Conservation (phyloP, 64 coral and sea anemone species). For the Acropora yongei region DNA sequence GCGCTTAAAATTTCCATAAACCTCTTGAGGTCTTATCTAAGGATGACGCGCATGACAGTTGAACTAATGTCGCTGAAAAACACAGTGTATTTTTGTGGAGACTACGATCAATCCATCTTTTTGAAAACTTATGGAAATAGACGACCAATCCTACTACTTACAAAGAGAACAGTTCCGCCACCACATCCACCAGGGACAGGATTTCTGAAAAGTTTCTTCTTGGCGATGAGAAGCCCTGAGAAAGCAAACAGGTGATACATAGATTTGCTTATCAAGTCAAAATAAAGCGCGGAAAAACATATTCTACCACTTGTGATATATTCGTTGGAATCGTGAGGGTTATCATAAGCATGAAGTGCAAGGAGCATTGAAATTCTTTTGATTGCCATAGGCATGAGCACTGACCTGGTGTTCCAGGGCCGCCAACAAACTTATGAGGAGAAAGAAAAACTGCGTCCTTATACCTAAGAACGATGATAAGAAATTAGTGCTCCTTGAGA, state of each 20-base stretch:
- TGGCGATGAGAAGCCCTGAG: slow-evolving; percentile 89
- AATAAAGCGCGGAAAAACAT: neutral
- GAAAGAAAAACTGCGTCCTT: slow-evolving; percentile 88
- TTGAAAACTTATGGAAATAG: too few relatives aligned
- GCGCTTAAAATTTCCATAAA: too few relatives aligned
- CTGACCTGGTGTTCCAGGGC: slow-evolving; percentile 93
- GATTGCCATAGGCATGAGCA: neutral
- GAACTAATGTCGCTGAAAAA: too few relatives aligned
- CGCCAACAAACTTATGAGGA: slow-evolving; percentile 96
- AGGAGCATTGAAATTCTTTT: neutral
- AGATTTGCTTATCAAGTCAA: neutral
- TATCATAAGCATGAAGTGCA: neutral
- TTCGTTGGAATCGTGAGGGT: neutral
- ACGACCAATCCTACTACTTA: slow-evolving; percentile 53
- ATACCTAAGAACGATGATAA: slow-evolving; percentile 8
- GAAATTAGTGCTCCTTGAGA: neutral
- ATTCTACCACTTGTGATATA: neutral
- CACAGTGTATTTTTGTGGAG: too few relatives aligned
- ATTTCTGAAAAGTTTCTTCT: slow-evolving; percentile 89
- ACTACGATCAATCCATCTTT: too few relatives aligned
- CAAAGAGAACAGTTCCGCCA: slow-evolving; percentile 93
- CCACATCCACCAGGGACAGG: slow-evolving; percentile 90
- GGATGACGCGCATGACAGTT: too few relatives aligned
- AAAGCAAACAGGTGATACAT: neutral
- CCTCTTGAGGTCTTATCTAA: too few relatives aligned